A percentile compares a stretch with the other conserved stretches of the same genome.
Conservation (phyloP, 2,113 vertebrate genomes). For the Fregetta grallaria region DNA sequence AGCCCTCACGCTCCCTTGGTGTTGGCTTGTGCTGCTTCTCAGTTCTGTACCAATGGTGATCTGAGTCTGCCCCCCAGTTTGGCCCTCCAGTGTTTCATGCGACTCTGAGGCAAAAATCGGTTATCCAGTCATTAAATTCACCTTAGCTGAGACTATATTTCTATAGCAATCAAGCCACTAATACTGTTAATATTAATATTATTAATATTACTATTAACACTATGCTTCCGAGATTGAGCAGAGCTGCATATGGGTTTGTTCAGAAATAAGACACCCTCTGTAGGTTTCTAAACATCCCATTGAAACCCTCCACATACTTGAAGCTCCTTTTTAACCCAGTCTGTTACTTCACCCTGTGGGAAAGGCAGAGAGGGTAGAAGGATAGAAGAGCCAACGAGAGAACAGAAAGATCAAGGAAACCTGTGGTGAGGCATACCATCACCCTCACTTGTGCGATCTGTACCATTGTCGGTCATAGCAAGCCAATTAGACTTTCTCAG, state of each 20-base stretch:
- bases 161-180: not conserved
- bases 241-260: not conserved
- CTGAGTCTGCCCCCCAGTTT: not conserved
- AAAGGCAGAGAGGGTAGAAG: not conserved
- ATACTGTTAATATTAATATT: not conserved
- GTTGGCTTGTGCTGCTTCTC: not conserved
- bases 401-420: not conserved
- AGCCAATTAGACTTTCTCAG: slow-evolving; percentile 41
- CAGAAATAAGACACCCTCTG: not conserved
- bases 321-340: not conserved
- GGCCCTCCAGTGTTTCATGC: not conserved
- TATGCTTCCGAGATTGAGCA: not conserved
- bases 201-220: not conserved
- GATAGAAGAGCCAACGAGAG: not conserved
- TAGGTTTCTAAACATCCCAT: not conserved
- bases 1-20: not conserved
- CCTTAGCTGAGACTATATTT: not conserved
- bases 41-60: not conserved
- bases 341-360: not conserved
- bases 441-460: not conserved
- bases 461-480: not conserved
- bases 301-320: not conserved
- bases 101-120: not conserved
- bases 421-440: not conserved
- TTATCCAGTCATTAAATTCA: not conserved